These are phyloP conservation scores for Eristalis pertinax DNA, from an alignment of 2,888 invertebrate species.

Conservation along the genomic window DNA sequence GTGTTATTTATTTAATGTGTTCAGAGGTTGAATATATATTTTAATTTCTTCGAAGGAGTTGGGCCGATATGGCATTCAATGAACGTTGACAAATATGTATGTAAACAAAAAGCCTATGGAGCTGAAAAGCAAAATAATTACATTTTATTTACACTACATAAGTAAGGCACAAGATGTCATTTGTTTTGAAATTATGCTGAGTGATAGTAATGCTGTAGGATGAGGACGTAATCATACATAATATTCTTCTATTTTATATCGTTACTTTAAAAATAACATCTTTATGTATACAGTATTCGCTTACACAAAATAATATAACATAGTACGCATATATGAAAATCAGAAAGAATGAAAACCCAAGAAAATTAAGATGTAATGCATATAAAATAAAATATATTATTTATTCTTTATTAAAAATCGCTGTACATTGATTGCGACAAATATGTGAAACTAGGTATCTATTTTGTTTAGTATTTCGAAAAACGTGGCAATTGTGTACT, in stretches of 20 bases:
- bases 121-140: slow-evolving; percentile 66
- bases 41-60: neutral
- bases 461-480: neutral
- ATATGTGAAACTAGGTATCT: neutral
- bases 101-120: slow-evolving; percentile 48
- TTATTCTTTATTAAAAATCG: neutral
- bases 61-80: neutral
- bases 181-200: neutral
- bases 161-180: slow-evolving; percentile 17
- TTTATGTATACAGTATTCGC: neutral
- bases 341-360: neutral
- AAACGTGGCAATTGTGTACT: neutral
- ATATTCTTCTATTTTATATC: neutral
- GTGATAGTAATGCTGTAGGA: neutral
- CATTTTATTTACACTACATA: slow-evolving; percentile 29
- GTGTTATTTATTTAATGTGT: slow-evolving; percentile 3
- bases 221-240: neutral
- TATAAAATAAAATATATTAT: neutral
- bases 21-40: slow-evolving; percentile 18
- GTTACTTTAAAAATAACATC: neutral
- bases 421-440: neutral
- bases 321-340: neutral
- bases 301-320: neutral
- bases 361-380: neutral
- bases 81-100: slow-evolving; percentile 8